Evolutionary conservation across 2,888 invertebrate genomes (phyloP).

Genomic region (Cephus sareptanus): DNA sequence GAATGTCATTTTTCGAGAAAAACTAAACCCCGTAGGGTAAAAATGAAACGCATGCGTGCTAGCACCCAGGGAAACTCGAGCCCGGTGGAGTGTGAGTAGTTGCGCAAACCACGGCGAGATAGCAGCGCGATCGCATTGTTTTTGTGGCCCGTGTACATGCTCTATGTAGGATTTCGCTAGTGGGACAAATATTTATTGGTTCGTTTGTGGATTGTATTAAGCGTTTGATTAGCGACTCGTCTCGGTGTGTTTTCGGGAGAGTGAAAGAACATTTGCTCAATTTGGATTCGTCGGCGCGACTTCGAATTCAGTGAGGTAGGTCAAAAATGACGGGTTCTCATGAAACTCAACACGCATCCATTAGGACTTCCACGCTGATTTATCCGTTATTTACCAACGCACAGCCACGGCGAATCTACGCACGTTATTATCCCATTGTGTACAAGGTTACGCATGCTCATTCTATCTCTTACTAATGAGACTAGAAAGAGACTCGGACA

Average conservation of each 20-base stretch:
- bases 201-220: constrained; percentile 14
- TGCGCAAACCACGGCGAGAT: constrained; percentile 42
- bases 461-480: neutral
- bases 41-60: constrained; percentile 36
- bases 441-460: neutral
- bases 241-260: constrained; percentile 1
- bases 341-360: neutral
- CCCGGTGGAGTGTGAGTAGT: constrained; percentile 34
- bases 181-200: constrained; percentile 14
- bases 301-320: constrained; percentile 17
- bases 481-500: neutral
- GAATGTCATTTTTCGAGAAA: neutral
- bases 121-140: constrained; percentile 53
- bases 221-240: constrained; percentile 4
- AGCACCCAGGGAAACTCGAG: constrained; percentile 27
- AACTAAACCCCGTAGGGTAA: neutral
- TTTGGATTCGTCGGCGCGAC: neutral
- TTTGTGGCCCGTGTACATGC: constrained; percentile 38
- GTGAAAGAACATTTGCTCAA: neutral
- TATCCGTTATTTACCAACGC: constrained; percentile 6
- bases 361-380: constrained; percentile 1
- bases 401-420: neutral
- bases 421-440: neutral
- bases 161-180: constrained; percentile 15
- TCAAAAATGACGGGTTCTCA: constrained; percentile 17